Conservation (phyloP, 2,113 vertebrate species). For the Baryphthengus martii region DNA sequence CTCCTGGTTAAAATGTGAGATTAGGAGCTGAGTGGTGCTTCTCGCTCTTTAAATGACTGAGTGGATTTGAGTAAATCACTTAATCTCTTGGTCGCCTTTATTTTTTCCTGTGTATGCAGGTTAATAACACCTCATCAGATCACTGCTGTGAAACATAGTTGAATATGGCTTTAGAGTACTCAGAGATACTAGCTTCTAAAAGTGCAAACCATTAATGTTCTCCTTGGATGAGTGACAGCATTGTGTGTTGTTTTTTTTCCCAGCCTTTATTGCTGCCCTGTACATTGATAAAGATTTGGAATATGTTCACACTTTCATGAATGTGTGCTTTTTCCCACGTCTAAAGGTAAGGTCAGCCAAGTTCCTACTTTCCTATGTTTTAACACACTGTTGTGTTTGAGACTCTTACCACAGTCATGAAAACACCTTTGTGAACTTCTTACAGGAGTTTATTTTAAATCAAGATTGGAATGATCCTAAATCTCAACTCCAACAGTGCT, state of each 20-base stretch:
- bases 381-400: not conserved
- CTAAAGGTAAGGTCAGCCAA: constrained; percentile 79
- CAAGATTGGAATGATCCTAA: constrained; percentile 99
- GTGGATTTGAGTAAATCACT: constrained; percentile 27
- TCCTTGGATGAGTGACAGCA: not conserved
- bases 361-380: not conserved
- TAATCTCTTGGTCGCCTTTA: constrained; percentile 29
- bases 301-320: constrained; percentile 98
- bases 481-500: constrained; percentile 98
- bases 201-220: not conserved
- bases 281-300: constrained; percentile 98
- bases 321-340: constrained; percentile 97
- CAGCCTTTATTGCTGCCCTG: constrained; percentile 96
- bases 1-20: constrained; percentile 13
- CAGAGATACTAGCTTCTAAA: not conserved
- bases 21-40: constrained; percentile 12
- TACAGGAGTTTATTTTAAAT: constrained; percentile 97
- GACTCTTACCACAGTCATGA: not conserved
- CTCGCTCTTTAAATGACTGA: not conserved
- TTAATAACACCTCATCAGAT: not conserved
- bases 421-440: not conserved
- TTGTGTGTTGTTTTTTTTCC: not conserved
- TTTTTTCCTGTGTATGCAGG: not conserved
- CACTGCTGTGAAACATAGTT: not conserved
- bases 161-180: not conserved